These are phyloP conservation scores for Troides helena DNA, from an alignment of 2,888 invertebrate genomes.

Conservation along the genomic window DNA sequence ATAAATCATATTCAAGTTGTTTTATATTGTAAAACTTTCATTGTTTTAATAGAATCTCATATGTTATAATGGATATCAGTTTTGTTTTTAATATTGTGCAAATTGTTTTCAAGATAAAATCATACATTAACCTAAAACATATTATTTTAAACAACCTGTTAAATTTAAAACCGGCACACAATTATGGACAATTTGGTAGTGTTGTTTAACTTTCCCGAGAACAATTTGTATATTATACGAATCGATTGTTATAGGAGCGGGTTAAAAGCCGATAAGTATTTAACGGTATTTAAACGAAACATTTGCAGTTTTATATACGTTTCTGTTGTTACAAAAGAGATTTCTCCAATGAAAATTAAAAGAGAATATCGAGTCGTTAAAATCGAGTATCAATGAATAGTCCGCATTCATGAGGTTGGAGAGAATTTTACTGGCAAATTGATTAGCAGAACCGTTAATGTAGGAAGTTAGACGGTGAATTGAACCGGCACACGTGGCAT, in stretches of 20 bases:
- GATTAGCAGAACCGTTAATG: slow-evolving; percentile 32
- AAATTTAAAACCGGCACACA: background rate
- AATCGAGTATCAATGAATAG: slow-evolving; percentile 19
- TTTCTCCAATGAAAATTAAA: slow-evolving; percentile 19
- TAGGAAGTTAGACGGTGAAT: slow-evolving; percentile 14
- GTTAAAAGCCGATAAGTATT: slow-evolving; percentile 17
- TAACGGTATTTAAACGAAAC: slow-evolving; percentile 19
- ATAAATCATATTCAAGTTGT: background rate
- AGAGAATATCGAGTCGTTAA: slow-evolving; percentile 15
- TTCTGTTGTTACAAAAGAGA: slow-evolving; percentile 14
- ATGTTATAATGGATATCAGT: background rate
- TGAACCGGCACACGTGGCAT: slow-evolving; percentile 39
- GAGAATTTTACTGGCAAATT: slow-evolving; percentile 35
- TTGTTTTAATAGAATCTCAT: background rate
- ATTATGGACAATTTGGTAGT: background rate
- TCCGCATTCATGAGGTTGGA: slow-evolving; percentile 18
- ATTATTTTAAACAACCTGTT: background rate
- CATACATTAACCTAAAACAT: background rate
- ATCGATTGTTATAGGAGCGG: slow-evolving; percentile 10
- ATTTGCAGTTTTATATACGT: slow-evolving; percentile 13
- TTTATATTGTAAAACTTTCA: background rate
- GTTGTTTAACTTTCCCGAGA: slow-evolving; percentile 3
- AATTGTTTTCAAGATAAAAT: background rate
- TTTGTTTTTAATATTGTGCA: background rate
- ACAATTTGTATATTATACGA: slow-evolving; percentile 6